Evolutionary conservation across 2,113 vertebrate genomes (phyloP).

Genomic region (Sinocyclocheilus anshuiensis): DNA sequence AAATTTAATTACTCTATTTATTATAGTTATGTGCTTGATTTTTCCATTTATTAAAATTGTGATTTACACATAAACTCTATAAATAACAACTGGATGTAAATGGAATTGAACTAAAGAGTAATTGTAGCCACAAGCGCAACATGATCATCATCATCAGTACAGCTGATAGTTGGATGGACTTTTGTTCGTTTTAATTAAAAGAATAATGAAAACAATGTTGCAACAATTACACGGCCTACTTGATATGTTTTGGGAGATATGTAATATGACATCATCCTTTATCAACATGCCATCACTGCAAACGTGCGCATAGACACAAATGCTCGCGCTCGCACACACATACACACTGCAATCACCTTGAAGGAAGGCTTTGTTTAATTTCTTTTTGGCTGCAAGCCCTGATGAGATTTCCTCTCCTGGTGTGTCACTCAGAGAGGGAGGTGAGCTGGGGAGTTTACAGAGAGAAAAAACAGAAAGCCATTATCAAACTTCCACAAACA

Average conservation of each 20-base stretch:
- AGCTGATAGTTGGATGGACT: conserved; percentile 19
- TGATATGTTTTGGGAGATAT: conserved; percentile 30
- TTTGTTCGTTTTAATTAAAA: conserved; percentile 34
- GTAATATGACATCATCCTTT: conserved; percentile 35
- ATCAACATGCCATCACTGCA: conserved; percentile 35
- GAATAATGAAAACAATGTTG: conserved; percentile 27
- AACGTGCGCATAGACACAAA: neutral
- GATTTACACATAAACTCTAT: conserved; percentile 5
- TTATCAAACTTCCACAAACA: conserved; percentile 48
- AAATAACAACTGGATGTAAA: neutral
- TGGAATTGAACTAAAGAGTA: neutral
- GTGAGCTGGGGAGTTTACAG: conserved; percentile 1
- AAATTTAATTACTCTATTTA: neutral
- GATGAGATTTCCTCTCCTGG: conserved; percentile 67
- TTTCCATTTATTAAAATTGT: neutral
- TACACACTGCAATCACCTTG: conserved; percentile 56
- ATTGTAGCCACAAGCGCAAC: neutral
- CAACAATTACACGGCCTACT: neutral
- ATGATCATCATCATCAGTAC: neutral
- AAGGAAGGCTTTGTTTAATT: conserved; percentile 73
- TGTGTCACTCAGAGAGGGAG: conserved; percentile 38
- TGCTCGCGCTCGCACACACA: neutral
- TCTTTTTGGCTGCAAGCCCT: conserved; percentile 73
- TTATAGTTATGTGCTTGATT: neutral
- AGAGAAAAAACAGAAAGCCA: conserved; percentile 43